These are phyloP conservation scores for Germaria angustata DNA, from an alignment of 2,888 invertebrate species.

Conservation along the genomic window DNA sequence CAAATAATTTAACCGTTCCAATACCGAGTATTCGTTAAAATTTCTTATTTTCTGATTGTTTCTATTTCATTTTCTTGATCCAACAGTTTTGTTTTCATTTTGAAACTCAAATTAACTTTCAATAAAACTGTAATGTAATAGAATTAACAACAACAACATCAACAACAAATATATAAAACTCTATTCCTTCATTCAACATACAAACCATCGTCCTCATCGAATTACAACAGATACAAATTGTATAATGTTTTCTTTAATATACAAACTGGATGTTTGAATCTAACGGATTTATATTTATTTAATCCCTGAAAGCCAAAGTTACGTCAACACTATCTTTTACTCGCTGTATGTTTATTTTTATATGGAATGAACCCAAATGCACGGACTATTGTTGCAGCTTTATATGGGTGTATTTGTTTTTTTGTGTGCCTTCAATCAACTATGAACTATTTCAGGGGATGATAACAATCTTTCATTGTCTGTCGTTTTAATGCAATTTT, in stretches of 20 bases:
- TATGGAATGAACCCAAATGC: too few relatives aligned
- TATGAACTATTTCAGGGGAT: conserved; percentile 61
- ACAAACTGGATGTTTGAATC: conserved; percentile 64
- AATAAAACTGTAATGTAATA: conserved; percentile 72
- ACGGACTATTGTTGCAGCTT: conserved; percentile 47
- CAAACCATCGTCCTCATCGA: conserved; percentile 45
- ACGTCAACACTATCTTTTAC: conserved; percentile 66
- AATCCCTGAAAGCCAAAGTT: conserved; percentile 75
- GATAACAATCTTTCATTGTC: conserved; percentile 40
- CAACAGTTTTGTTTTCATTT: conserved; percentile 64
- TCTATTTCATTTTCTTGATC: conserved; percentile 47
- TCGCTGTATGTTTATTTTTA: conserved; percentile 13
- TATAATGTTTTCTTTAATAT: conserved; percentile 45
- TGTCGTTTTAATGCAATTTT: conserved; percentile 27
- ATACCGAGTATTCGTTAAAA: too few relatives aligned
- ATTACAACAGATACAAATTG: conserved; percentile 64
- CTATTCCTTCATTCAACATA: conserved; percentile 69
- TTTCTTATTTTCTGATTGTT: conserved; percentile 61
- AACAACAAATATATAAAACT: conserved; percentile 64
- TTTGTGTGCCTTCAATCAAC: neutral
- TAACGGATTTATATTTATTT: conserved; percentile 75
- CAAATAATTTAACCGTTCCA: too few relatives aligned
- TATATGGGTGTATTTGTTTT: conserved; percentile 29
- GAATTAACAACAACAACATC: conserved; percentile 14
- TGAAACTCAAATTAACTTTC: conserved; percentile 78